These are phyloP conservation scores for Neelides folsomi DNA, from an alignment of 2,888 invertebrate genomes.

Conservation along the genomic window DNA sequence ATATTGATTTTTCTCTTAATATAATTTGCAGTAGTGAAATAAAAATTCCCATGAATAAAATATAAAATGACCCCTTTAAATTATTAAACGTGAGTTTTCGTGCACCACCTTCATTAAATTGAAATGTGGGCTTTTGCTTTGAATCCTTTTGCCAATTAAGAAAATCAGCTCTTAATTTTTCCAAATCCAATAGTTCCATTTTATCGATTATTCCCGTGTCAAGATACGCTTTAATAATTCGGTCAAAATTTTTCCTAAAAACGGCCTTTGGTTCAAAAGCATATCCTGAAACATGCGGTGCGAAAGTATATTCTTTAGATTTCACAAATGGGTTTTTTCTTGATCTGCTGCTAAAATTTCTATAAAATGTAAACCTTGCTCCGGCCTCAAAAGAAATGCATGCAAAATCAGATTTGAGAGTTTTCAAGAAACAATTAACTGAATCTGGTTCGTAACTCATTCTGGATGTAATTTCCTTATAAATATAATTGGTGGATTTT, in stretches of 20 bases:
- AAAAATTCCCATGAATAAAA: background rate
- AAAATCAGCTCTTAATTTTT: background rate
- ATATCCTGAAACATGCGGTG: slow-evolving; percentile 9
- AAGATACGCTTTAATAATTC: background rate
- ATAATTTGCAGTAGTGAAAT: background rate
- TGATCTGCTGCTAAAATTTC: slow-evolving; percentile 7
- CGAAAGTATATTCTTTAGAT: slow-evolving; percentile 7
- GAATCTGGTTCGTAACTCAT: slow-evolving; percentile 9
- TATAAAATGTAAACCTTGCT: slow-evolving; percentile 11
- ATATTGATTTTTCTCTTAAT: too few species aligned
- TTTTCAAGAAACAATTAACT: slow-evolving; percentile 10
- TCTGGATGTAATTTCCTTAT: slow-evolving; percentile 3
- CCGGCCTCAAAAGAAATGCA: slow-evolving; percentile 12
- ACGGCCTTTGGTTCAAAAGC: slow-evolving; percentile 3
- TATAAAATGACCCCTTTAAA: slow-evolving; percentile 5
- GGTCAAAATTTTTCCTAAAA: slow-evolving; percentile 5
- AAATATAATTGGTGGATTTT: slow-evolving; percentile 8
- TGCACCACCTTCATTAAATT: background rate
- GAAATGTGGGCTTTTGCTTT: too few species aligned
- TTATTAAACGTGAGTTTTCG: background rate
- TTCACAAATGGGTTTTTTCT: slow-evolving; percentile 11
- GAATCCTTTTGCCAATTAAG: slow-evolving; percentile 4
- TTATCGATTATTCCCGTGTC: slow-evolving; percentile 8
- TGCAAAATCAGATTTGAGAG: slow-evolving; percentile 9
- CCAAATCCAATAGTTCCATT: slow-evolving; percentile 4